A percentile compares a stretch with the other conserved stretches of the same genome.
phyloP scores from a whole-genome alignment of 2,888 invertebrate genomes.

The Lasiommata megera region DNA sequence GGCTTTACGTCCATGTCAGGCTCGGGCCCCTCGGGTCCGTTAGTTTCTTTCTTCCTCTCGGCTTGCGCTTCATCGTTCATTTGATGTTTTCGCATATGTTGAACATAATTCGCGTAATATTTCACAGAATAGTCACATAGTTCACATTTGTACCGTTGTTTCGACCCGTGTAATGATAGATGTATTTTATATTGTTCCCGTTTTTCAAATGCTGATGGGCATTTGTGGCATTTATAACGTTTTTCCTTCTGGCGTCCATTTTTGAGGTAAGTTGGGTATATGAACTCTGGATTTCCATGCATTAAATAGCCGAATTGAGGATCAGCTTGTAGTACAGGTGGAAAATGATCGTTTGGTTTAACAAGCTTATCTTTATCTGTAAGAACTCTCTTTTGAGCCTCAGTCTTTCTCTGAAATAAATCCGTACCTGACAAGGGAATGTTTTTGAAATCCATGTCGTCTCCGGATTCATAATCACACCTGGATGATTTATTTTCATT shows the following conservation, averaged over 20 bases:
- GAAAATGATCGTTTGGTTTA: conserved; percentile 78
- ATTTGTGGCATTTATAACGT: conserved; percentile 91
- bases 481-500: conserved; percentile 52
- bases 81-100: conserved; percentile 90
- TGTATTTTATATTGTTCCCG: conserved; percentile 92
- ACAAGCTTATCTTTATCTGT: conserved; percentile 75
- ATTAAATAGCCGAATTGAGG: conserved; percentile 85
- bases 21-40: conserved; percentile 45
- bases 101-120: conserved; percentile 91
- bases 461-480: conserved; percentile 74
- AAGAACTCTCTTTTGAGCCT: conserved; percentile 77
- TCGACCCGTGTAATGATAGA: conserved; percentile 90
- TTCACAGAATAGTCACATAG: conserved; percentile 94
- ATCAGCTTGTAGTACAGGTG: conserved; percentile 80
- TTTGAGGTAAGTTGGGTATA: conserved; percentile 87
- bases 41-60: conserved; percentile 70
- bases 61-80: conserved; percentile 85
- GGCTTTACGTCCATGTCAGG: conserved; percentile 50
- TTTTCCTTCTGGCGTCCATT: conserved; percentile 89
- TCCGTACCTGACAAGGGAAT: conserved; percentile 85
- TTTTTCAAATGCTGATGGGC: conserved; percentile 94
- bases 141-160: conserved; percentile 91
- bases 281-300: conserved; percentile 89
- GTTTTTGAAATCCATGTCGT: conserved; percentile 73
- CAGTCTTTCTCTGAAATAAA: conserved; percentile 83